Percentiles rank a stretch among this genome's conserved stretches.
Evolutionary conservation across 1,140 invertebrate genomes (phyloP).

Genomic region (Latrodectus geometricus): DNA sequence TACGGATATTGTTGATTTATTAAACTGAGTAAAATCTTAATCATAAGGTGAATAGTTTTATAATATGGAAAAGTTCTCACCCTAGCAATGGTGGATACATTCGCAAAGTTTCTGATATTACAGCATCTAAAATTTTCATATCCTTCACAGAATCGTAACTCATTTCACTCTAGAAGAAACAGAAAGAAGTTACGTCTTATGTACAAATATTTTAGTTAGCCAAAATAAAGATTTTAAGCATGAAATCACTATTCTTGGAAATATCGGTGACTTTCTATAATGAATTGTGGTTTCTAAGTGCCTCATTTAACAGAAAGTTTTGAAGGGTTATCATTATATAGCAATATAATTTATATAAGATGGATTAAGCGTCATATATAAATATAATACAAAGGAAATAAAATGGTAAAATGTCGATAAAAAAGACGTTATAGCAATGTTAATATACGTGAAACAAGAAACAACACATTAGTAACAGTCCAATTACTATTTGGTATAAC

Average conservation of each 20-base stretch:
- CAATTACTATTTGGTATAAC: too few species aligned
- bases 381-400: too few species aligned
- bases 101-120: constrained; percentile 63
- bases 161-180: constrained; percentile 21
- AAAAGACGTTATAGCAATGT: too few species aligned
- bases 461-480: too few species aligned
- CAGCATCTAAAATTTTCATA: constrained; percentile 63
- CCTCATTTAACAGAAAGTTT: background rate
- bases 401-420: too few species aligned
- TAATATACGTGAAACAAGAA: too few species aligned
- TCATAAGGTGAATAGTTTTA: too few species aligned
- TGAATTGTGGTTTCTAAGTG: background rate
- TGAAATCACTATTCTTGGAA: background rate
- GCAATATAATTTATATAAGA: background rate
- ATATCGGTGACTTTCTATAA: background rate
- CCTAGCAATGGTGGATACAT: constrained; percentile 13
- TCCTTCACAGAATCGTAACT: constrained; percentile 62
- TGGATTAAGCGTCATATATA: too few species aligned
- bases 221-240: background rate
- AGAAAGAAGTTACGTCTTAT: background rate
- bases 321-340: background rate
- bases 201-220: background rate
- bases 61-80: background rate
- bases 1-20: too few species aligned
- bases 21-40: too few species aligned